Conservation (phyloP, 2,888 invertebrate genomes). For the Napeogenes sylphis region DNA sequence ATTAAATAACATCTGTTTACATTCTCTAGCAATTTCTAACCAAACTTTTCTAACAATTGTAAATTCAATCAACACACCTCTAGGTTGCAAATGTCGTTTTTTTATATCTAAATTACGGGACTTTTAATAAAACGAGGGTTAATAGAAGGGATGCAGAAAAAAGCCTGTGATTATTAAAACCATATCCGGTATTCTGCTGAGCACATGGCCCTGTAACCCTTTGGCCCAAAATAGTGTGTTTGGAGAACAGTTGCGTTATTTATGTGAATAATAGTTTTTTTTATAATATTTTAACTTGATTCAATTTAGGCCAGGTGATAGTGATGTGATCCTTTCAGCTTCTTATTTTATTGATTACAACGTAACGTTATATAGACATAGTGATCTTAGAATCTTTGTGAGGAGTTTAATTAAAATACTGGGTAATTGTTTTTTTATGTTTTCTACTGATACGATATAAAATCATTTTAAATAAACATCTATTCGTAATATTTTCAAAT, state of each 20-base stretch:
- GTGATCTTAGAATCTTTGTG: too few species aligned
- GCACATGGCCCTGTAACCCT: constrained; percentile 74
- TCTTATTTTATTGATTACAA: too few species aligned
- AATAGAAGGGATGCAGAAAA: constrained; percentile 61
- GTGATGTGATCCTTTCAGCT: too few species aligned
- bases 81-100: constrained; percentile 60
- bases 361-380: too few species aligned
- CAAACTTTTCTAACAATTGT: constrained; percentile 39
- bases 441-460: too few species aligned
- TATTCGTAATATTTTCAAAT: too few species aligned
- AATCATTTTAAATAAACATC: too few species aligned
- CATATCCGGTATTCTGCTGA: constrained; percentile 65
- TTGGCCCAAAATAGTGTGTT: constrained; percentile 71
- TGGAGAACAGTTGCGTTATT: constrained; percentile 69
- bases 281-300: constrained; percentile 35
- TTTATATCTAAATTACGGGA: constrained; percentile 56
- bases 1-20: constrained; percentile 20
- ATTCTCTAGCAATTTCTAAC: constrained; percentile 33
- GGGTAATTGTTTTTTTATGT: too few species aligned
- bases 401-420: too few species aligned
- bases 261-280: constrained; percentile 61
- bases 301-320: constrained; percentile 57
- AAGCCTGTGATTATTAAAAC: constrained; percentile 73
- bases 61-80: constrained; percentile 62
- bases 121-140: constrained; percentile 52